These are phyloP conservation scores for Eristalinus aeneus DNA, from an alignment of 2,888 invertebrate genomes.

Conservation along the genomic window DNA sequence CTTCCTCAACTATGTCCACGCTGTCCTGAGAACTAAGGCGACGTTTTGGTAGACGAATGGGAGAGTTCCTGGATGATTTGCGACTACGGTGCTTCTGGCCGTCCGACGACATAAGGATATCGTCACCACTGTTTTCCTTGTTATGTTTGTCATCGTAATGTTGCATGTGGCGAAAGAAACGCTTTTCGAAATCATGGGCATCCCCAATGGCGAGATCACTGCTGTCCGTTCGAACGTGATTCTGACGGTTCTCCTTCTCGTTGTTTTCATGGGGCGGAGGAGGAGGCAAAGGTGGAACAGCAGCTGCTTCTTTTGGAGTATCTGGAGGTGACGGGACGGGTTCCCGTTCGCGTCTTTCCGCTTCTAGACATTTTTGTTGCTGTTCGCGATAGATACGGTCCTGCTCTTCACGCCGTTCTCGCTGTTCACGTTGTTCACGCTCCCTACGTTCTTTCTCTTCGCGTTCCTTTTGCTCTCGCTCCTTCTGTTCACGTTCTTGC, in stretches of 20 bases:
- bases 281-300: constrained; percentile 17
- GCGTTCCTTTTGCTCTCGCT: constrained; percentile 76
- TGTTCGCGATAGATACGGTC: constrained; percentile 76
- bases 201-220: constrained; percentile 48
- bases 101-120: constrained; percentile 38
- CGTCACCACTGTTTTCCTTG: constrained; percentile 73
- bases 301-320: constrained; percentile 31
- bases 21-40: constrained; percentile 90
- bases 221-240: constrained; percentile 59
- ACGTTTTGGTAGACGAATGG: constrained; percentile 83
- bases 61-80: constrained; percentile 77
- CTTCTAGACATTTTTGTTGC: constrained; percentile 79
- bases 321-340: constrained; percentile 78
- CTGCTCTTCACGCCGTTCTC: constrained; percentile 74
- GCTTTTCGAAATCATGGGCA: constrained; percentile 56
- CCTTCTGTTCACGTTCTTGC: constrained; percentile 74
- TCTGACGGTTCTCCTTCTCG: constrained; percentile 63
- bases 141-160: constrained; percentile 73
- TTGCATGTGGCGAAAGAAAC: constrained; percentile 64
- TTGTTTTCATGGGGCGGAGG: constrained; percentile 51
- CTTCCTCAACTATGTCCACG: constrained; percentile 76
- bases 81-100: constrained; percentile 74
- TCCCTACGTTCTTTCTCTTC: constrained; percentile 73
- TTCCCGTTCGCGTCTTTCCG: constrained; percentile 79
- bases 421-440: constrained; percentile 72